These are phyloP conservation scores for Tyrophagus putrescentiae DNA, from an alignment of 1,140 invertebrate species.

Conservation along the genomic window DNA sequence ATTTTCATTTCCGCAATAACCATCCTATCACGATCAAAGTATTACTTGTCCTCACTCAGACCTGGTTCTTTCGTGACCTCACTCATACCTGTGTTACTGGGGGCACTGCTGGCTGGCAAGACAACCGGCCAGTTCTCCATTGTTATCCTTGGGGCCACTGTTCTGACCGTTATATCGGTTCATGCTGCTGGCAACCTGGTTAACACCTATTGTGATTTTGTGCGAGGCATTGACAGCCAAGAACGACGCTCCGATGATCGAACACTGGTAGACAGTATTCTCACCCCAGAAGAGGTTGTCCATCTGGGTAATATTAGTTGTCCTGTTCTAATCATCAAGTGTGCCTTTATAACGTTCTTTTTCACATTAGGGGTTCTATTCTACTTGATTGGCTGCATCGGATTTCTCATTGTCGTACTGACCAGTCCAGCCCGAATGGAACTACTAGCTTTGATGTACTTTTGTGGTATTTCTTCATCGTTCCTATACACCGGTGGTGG, in stretches of 20 bases:
- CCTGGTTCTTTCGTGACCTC: slow-evolving; percentile 86
- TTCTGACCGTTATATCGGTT: slow-evolving; percentile 70
- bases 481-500: slow-evolving; percentile 81
- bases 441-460: slow-evolving; percentile 80
- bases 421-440: slow-evolving; percentile 80
- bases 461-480: slow-evolving; percentile 86
- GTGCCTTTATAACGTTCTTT: not conserved
- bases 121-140: slow-evolving; percentile 54
- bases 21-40: not conserved
- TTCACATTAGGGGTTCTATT: slow-evolving; percentile 47
- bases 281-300: slow-evolving; percentile 62
- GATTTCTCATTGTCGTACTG: slow-evolving; percentile 59
- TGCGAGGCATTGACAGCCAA: slow-evolving; percentile 74
- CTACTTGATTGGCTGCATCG: slow-evolving; percentile 71
- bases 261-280: slow-evolving; percentile 74
- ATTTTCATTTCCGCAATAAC: slow-evolving; percentile 45
- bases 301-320: slow-evolving; percentile 41
- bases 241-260: slow-evolving; percentile 68
- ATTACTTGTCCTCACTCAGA: slow-evolving; percentile 62
- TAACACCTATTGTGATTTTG: slow-evolving; percentile 87
- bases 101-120: slow-evolving; percentile 69
- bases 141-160: slow-evolving; percentile 57
- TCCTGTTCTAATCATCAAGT: not conserved
- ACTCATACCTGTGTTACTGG: slow-evolving; percentile 69
- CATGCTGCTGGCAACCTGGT: slow-evolving; percentile 92